Conservation (phyloP, 2,113 vertebrate genomes). For the Caretta caretta region DNA sequence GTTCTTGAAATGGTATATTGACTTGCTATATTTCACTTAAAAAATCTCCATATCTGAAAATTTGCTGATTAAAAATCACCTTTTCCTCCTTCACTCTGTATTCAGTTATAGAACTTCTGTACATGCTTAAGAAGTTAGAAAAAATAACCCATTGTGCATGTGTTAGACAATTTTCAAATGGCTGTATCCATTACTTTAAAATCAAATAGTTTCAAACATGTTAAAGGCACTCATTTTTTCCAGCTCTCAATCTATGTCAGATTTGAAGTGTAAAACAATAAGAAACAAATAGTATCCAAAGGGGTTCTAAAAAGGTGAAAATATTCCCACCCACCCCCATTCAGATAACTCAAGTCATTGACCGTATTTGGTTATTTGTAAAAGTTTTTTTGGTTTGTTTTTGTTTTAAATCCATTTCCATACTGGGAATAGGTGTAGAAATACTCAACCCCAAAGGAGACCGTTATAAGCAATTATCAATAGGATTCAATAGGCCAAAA, state of each 20-base stretch:
- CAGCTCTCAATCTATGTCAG: neutral
- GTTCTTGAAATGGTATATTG: neutral
- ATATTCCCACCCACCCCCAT: neutral
- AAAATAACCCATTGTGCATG: neutral
- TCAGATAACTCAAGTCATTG: neutral
- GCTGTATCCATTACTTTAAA: neutral
- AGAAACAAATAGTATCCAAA: neutral
- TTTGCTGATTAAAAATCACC: neutral
- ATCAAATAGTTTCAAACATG: neutral
- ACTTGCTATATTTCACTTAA: neutral
- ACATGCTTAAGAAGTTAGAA: neutral
- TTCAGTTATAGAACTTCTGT: neutral
- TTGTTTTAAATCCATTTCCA: neutral
- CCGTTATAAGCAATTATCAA: neutral
- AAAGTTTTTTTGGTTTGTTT: no score
- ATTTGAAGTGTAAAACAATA: neutral
- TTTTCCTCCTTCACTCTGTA: neutral
- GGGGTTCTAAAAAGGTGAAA: neutral
- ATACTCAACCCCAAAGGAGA: accelerated
- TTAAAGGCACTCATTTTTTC: neutral
- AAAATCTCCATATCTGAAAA: neutral
- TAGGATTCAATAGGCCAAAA: neutral
- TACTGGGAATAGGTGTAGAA: neutral
- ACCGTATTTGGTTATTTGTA: neutral
- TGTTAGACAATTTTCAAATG: neutral